These are phyloP conservation scores for Hormaphis cornu DNA, from an alignment of 1,140 invertebrate species.

Conservation along the genomic window DNA sequence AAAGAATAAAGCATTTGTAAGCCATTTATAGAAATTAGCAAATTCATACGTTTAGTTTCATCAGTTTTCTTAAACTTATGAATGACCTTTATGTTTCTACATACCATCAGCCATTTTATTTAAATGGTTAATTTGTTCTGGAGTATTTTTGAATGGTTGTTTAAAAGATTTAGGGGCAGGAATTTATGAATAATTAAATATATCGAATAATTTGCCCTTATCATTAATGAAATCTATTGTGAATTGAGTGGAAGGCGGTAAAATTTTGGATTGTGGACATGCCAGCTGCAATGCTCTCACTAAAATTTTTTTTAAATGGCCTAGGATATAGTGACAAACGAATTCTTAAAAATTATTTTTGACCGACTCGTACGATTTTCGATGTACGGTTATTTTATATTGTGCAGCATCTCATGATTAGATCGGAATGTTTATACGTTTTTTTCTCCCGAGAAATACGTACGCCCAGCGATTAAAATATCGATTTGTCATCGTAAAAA, in stretches of 20 bases:
- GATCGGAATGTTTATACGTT: too few relatives aligned
- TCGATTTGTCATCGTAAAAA: too few relatives aligned
- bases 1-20: background rate
- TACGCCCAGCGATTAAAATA: too few relatives aligned
- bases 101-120: background rate
- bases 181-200: background rate
- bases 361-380: too few relatives aligned
- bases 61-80: background rate
- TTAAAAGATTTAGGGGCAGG: background rate
- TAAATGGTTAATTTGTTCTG: background rate
- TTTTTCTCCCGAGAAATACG: too few relatives aligned
- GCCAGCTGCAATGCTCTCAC: too few relatives aligned
- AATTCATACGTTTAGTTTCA: background rate
- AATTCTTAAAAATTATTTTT: too few relatives aligned
- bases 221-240: background rate
- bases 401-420: too few relatives aligned
- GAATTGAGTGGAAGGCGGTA: background rate
- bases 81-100: background rate
- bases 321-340: too few relatives aligned
- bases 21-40: background rate
- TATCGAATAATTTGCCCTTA: background rate
- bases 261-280: too few relatives aligned
- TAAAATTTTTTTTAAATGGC: too few relatives aligned
- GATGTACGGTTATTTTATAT: too few relatives aligned
- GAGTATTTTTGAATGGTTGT: background rate